phyloP scores from a whole-genome alignment of 1,140 invertebrate species.

The Sitobion miscanthi region DNA sequence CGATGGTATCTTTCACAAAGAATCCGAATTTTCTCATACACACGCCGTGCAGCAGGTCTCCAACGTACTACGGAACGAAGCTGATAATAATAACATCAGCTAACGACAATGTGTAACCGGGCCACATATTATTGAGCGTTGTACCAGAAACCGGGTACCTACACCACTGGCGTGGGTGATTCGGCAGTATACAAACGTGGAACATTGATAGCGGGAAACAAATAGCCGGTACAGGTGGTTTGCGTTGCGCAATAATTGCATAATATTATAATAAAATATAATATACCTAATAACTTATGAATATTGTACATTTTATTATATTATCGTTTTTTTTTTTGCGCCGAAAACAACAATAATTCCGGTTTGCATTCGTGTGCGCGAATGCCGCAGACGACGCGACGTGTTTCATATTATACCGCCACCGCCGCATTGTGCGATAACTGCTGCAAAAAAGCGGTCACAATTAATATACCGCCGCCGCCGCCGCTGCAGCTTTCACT shows the following conservation, averaged over 20 bases:
- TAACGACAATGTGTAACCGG: background rate
- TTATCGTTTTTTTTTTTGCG: background rate
- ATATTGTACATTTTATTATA: background rate
- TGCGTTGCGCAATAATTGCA: background rate
- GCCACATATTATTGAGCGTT: background rate
- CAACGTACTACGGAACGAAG: background rate
- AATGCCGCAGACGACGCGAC: background rate
- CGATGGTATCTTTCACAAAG: background rate
- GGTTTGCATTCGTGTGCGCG: background rate
- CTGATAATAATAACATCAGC: background rate
- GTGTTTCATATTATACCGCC: conserved; percentile 29
- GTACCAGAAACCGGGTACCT: background rate
- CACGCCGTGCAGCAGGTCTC: background rate
- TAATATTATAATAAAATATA: background rate
- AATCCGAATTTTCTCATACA: background rate
- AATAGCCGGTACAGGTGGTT: background rate
- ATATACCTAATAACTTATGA: background rate
- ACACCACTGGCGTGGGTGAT: background rate
- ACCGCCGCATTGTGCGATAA: conserved; percentile 38
- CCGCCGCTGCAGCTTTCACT: conserved; percentile 6
- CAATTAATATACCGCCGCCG: background rate
- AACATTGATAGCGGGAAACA: background rate
- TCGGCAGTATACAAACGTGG: background rate
- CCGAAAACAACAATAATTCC: conserved; percentile 29
- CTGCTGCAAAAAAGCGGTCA: background rate